Evolutionary conservation across 1,140 invertebrate species (phyloP).

Genomic region (Apis cerana): DNA sequence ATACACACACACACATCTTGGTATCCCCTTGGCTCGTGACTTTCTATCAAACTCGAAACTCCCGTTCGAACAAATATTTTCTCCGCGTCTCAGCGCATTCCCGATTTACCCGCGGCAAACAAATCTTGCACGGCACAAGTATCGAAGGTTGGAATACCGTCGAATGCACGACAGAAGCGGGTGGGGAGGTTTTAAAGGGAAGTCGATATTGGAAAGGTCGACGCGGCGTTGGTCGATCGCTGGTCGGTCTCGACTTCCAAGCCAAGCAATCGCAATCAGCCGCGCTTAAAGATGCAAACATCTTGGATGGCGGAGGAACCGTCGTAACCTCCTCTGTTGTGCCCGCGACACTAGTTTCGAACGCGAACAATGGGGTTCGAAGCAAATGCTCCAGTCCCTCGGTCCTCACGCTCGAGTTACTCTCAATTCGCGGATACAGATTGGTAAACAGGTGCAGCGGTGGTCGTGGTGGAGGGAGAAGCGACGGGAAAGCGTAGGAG

Average conservation of each 20-base stretch:
- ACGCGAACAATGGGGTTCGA: conserved; percentile 30
- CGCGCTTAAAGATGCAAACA: conserved; percentile 41
- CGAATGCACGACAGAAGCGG: conserved; percentile 7
- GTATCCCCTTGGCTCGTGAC: background rate
- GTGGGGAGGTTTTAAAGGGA: background rate
- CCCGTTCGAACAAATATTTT: conserved; percentile 16
- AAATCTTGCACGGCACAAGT: conserved; percentile 1
- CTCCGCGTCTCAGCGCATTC: background rate
- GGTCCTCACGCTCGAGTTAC: conserved; percentile 23
- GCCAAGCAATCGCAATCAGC: conserved; percentile 14
- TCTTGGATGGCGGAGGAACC: background rate
- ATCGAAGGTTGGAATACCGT: background rate
- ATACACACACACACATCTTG: too few relatives aligned
- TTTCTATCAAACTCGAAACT: background rate
- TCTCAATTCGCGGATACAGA: conserved; percentile 35
- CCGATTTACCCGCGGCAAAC: conserved; percentile 20
- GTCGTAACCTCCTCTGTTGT: too few relatives aligned
- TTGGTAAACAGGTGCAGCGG: conserved; percentile 39
- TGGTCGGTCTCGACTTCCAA: background rate
- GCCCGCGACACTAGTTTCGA: conserved; percentile 9
- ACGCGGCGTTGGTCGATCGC: too few relatives aligned
- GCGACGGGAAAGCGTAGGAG: background rate
- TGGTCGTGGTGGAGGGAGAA: background rate
- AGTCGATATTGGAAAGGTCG: background rate
- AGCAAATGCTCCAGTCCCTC: too few relatives aligned